phyloP scores from a whole-genome alignment of 2,797 vertebrate species.

The Parambassis ranga region DNA sequence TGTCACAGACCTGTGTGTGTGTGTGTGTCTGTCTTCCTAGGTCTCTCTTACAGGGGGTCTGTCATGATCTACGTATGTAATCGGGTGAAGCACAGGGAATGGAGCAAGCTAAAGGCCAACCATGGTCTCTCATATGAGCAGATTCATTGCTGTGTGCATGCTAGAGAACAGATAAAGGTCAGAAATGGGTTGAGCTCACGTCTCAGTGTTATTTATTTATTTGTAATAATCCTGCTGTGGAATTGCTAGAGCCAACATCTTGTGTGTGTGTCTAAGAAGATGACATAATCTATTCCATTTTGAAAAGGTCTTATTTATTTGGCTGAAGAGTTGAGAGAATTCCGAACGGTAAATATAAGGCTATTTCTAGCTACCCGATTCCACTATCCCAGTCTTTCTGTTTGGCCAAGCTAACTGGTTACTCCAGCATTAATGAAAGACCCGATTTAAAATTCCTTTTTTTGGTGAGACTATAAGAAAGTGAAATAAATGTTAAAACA shows the following conservation, averaged over 20 bases:
- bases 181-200: background rate
- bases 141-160: slow-evolving; percentile 11
- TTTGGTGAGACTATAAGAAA: background rate
- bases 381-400: no score
- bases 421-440: no score
- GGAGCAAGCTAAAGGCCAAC: slow-evolving; percentile 34
- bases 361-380: no score
- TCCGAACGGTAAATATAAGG: no score
- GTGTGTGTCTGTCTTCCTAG: slow-evolving; percentile 4
- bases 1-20: slow-evolving; percentile 45
- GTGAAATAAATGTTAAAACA: slow-evolving; percentile 14
- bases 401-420: no score
- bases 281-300: no score
- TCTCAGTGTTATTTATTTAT: background rate
- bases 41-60: slow-evolving; percentile 24
- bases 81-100: slow-evolving; percentile 37
- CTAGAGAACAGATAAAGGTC: slow-evolving; percentile 32
- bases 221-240: no score
- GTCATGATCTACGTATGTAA: slow-evolving; percentile 39
- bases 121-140: slow-evolving; percentile 4
- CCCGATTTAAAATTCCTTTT: background rate
- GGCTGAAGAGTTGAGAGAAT: no score
- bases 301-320: no score
- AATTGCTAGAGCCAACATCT: no score
- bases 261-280: no score